Evolutionary conservation across 2,797 vertebrate genomes (phyloP), one percentile per base, ranked within the genome.

Genomic region (Urocyon cinereoargenteus): DNA sequence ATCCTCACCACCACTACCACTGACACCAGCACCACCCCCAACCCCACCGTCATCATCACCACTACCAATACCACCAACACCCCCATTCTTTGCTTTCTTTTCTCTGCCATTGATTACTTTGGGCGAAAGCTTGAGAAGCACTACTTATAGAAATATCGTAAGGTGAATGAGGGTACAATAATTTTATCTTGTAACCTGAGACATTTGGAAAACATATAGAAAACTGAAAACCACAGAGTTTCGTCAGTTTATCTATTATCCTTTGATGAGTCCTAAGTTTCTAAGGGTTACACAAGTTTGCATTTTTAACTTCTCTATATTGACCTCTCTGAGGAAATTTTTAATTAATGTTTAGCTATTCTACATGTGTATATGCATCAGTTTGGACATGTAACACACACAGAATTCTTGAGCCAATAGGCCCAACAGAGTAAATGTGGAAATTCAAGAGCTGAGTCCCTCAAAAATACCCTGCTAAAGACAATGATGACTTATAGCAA

Each of bases 71-170:
- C 18, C 55, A 57, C 6, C 55, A 57, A 0, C 55, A 55, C 2
- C 2, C 18, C 31, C 14, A 31, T 82, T 55, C 36, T 72, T 14
- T 91, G 36, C 51, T 79, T 21, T 61, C 79, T 82, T 90, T 89
- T 61, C 68, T 94, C 55, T 92, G 73, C 28, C 75, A 53, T 2
- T 90, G 53, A 87, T 51, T 53, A 75, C 31, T 55, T 86, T 40
- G 82, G 14, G 36, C 57, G 62, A 91, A 86, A 57, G 12, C 82
- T 51, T 86, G 84, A 92, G 45, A 82, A 86, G 70, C 24, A 75
- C 9, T 24, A 1, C 84, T 62, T 82, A 66, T 40, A 4, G 8
- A 24, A 53, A n/a, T 7, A 19, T 91, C 57, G 72, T 24, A 55
- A 5, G n/a, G 16, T 85, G 18, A 83, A 66, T 61, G 40, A 94